Evolutionary conservation across 2,888 invertebrate genomes (phyloP).

Genomic region (Macrosiphum euphorbiae): DNA sequence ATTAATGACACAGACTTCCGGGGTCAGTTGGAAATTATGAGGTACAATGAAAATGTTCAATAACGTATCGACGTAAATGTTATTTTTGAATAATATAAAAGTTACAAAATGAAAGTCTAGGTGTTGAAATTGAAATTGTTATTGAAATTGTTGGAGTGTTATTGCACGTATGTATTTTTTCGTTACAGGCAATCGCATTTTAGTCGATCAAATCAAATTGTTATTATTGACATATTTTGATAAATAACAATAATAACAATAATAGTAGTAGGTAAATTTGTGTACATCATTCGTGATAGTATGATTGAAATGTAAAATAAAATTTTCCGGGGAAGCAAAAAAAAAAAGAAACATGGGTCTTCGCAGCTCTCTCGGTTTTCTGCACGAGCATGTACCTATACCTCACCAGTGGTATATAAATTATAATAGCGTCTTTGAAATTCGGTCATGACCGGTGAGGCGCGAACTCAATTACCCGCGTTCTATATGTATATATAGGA

Average conservation of each 20-base stretch:
- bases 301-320: neutral
- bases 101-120: neutral
- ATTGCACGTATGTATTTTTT: neutral
- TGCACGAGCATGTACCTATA: neutral
- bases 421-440: constrained; percentile 12
- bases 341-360: neutral
- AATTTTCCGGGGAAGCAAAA: neutral
- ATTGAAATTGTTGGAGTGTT: neutral
- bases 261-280: neutral
- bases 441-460: neutral
- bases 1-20: neutral
- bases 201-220: neutral
- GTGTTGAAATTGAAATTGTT: too few species aligned
- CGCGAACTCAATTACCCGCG: constrained; percentile 22
- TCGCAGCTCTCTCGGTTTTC: neutral
- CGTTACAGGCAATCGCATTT: neutral
- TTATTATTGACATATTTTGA: neutral
- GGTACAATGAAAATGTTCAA: neutral
- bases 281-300: neutral
- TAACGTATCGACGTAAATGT: neutral
- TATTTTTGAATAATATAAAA: neutral
- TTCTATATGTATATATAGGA: neutral
- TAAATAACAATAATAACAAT: neutral
- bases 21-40: neutral
- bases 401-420: neutral